Base-by-base conservation (phyloP, 2,113 vertebrate genomes). In the Candoia aspera region DNA sequence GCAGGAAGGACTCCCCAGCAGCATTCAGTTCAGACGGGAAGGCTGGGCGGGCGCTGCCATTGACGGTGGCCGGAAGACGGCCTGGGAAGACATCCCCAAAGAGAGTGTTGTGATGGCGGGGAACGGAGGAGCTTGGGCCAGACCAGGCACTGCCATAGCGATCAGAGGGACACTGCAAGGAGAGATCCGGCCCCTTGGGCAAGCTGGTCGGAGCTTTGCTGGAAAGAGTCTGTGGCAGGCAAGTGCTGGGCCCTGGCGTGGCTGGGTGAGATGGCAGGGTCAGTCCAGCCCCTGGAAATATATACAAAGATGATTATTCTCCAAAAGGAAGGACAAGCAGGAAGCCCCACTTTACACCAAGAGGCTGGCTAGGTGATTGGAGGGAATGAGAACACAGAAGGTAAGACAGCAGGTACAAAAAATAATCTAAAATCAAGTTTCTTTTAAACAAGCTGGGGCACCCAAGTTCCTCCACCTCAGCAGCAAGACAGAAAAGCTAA, bases 21-120 rank as follows among this genome's bases (percentile, higher is more conserved):
- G 91, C 79, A 29, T 84, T 91, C 92, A 94, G 95, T 94, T 97
- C 90, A 93, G 96, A 92, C 0, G 96, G 93, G 90, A 93, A 93
- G 87, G 96, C 93, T 84, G 95, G 94, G 84, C 97, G 96, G 92
- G 96, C 92, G 87, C 87, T 23, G 2, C 83, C 85, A 42, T 93
- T 92, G 60, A 92, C 84, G 55, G 73, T 62, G 68, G 89, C 90
- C 12, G 86, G 90, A 17, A 84, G 57, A 15, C 90, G 68, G 49
- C 90, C 58, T 64, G 90, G 92, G 90, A 93, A 95, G 90, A 93
- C 86, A 55, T 95, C 94, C 86, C 89, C n/a, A 1, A 94, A 68
- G 73, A 86, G 88, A 85, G 84, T 86, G 92, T 64, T 94, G 90
- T 89, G 97, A 97, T 87, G 97, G 96, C 90, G 98, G 94, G 93